These are phyloP conservation scores for Rhabdomys pumilio DNA, from an alignment of 2,797 vertebrate genomes.

Conservation along the genomic window DNA sequence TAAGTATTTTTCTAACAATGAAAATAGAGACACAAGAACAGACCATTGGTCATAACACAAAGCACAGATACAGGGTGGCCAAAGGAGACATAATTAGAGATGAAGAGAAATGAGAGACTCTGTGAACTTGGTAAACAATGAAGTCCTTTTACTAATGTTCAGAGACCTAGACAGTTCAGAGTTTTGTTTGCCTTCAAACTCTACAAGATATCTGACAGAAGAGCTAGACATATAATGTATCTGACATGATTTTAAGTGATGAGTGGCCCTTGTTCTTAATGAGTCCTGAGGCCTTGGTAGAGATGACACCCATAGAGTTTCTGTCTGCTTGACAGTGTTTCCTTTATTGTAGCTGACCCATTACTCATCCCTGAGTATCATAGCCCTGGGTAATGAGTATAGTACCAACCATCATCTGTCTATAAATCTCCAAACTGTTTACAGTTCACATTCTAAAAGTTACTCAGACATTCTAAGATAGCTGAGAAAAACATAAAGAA, in stretches of 20 bases:
- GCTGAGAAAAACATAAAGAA: too few species aligned
- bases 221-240: fast-evolving
- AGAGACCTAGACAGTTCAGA: not conserved
- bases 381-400: too few species aligned
- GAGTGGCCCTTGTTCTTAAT: not conserved
- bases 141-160: not conserved
- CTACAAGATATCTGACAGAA: not conserved
- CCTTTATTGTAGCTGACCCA: too few species aligned
- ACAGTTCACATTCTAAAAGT: too few species aligned
- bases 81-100: too few species aligned
- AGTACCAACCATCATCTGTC: too few species aligned
- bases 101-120: too few species aligned
- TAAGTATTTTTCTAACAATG: not conserved
- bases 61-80: not conserved
- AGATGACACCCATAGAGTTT: not conserved
- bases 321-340: too few species aligned
- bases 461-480: too few species aligned
- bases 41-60: not conserved
- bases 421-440: too few species aligned
- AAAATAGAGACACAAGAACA: not conserved
- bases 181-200: not conserved
- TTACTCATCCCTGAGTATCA: too few species aligned
- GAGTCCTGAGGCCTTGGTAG: not conserved
- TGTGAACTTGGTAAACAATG: not conserved
- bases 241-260: not conserved